Percentiles rank a stretch among this genome's conserved stretches.
Evolutionary conservation across 2,113 vertebrate genomes (phyloP).

Genomic region (Morone chrysops): DNA sequence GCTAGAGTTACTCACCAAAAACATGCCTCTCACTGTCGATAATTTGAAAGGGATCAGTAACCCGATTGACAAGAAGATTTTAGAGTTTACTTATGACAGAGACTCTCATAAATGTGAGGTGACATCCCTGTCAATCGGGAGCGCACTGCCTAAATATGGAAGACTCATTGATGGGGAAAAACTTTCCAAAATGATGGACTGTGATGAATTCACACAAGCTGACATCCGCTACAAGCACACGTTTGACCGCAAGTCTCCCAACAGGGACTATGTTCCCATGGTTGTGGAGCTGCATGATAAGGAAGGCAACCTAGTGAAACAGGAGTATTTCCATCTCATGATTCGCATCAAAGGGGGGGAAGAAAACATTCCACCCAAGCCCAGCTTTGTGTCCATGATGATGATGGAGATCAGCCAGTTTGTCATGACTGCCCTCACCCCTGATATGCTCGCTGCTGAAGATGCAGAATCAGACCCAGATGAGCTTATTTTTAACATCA

Average conservation of each 20-base stretch:
- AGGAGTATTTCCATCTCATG: constrained; percentile 93
- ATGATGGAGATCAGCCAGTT: constrained; percentile 99
- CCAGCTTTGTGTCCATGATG: constrained; percentile 95
- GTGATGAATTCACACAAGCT: constrained; percentile 88
- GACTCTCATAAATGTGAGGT: constrained; percentile 88
- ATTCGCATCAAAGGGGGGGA: constrained; percentile 89
- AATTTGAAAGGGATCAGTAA: constrained; percentile 89
- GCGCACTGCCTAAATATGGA: constrained; percentile 90
- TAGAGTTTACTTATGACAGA: constrained; percentile 91
- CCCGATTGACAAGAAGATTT: constrained; percentile 86
- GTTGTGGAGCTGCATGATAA: constrained; percentile 89
- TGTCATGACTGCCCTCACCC: constrained; percentile 93
- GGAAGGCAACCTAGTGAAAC: constrained; percentile 85
- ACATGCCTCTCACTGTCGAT: constrained; percentile 91
- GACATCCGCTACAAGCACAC: constrained; percentile 91
- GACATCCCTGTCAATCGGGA: constrained; percentile 81
- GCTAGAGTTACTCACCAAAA: constrained; percentile 92
- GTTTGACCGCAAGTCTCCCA: constrained; percentile 86
- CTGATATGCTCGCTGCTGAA: constrained; percentile 93
- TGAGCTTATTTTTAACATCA: constrained; percentile 94
- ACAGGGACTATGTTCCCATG: constrained; percentile 94
- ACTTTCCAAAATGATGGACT: constrained; percentile 88
- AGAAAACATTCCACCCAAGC: constrained; percentile 91
- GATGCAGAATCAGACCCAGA: constrained; percentile 89
- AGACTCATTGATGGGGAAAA: constrained; percentile 83